A percentile compares a stretch with the other conserved stretches of the same genome.
These are phyloP conservation scores for Melanotaenia pygmaea DNA, from an alignment of 2,797 vertebrate genomes.

Conservation along the genomic window DNA sequence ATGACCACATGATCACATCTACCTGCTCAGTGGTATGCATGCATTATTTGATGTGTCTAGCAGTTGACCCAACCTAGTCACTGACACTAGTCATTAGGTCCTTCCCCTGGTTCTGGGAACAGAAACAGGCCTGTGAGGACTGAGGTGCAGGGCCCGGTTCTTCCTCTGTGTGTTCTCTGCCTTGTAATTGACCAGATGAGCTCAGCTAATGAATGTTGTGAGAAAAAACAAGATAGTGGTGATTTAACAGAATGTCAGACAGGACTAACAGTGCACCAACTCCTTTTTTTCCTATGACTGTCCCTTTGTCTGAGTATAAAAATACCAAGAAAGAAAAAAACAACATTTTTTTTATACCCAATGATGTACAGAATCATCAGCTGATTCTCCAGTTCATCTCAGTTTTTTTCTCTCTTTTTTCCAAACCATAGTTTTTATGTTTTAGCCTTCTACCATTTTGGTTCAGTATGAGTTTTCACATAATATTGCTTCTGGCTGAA, in stretches of 20 bases:
- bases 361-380: neutral
- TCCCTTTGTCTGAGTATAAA: neutral
- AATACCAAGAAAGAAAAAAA: neutral
- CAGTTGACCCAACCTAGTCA: conserved; percentile 3
- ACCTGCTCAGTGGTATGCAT: neutral
- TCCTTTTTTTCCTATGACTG: neutral
- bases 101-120: conserved; percentile 22
- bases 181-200: conserved; percentile 65
- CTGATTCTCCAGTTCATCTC: neutral
- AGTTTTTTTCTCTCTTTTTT: neutral
- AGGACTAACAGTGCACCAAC: conserved; percentile 24
- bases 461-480: neutral
- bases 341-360: too few species aligned
- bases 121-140: neutral
- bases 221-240: conserved; percentile 34
- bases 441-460: conserved; percentile 1
- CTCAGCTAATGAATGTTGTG: conserved; percentile 55
- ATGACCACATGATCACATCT: neutral
- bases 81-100: conserved; percentile 17
- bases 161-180: conserved; percentile 35
- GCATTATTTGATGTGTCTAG: conserved; percentile 2
- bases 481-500: neutral
- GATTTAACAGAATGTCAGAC: conserved; percentile 27
- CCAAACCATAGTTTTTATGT: neutral
- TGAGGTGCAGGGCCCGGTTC: conserved; percentile 3